phyloP scores from a whole-genome alignment of 1,140 invertebrate species.

The Tribolium castaneum region DNA sequence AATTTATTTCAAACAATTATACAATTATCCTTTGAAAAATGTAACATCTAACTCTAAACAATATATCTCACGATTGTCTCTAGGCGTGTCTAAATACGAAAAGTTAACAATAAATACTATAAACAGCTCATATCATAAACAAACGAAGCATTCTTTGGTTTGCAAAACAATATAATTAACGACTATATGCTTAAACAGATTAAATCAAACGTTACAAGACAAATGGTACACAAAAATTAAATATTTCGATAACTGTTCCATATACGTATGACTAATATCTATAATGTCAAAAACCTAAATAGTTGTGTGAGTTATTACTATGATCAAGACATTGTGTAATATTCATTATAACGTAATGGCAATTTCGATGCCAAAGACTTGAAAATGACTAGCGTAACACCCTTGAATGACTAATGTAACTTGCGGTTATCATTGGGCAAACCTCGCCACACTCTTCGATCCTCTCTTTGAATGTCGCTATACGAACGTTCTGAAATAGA shows the following conservation, averaged over 20 bases:
- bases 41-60: not conserved
- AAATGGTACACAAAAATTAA: not conserved
- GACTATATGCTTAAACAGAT: not conserved
- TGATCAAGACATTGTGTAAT: not conserved
- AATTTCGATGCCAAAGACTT: conserved; percentile 17
- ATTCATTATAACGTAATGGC: not conserved
- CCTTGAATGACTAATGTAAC: not conserved
- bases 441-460: conserved; percentile 55
- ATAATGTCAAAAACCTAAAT: not conserved
- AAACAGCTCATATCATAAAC: not conserved
- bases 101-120: conserved; percentile 15
- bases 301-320: not conserved
- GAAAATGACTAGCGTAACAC: conserved; percentile 6
- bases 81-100: conserved; percentile 29
- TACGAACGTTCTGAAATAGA: conserved; percentile 60
- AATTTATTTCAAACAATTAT: conserved; percentile 17
- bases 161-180: not conserved
- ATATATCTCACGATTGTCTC: conserved; percentile 16
- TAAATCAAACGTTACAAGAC: not conserved
- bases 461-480: conserved; percentile 61
- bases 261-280: not conserved
- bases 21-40: conserved; percentile 28
- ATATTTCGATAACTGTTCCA: not conserved
- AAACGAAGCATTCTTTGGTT: not conserved
- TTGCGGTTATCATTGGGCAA: conserved; percentile 22